Evolutionary conservation across 37 sponge, comb jelly and placozoan species (phyloP), one percentile per base, ranked within the genome.

Genomic region (Theonella swinhoei): DNA sequence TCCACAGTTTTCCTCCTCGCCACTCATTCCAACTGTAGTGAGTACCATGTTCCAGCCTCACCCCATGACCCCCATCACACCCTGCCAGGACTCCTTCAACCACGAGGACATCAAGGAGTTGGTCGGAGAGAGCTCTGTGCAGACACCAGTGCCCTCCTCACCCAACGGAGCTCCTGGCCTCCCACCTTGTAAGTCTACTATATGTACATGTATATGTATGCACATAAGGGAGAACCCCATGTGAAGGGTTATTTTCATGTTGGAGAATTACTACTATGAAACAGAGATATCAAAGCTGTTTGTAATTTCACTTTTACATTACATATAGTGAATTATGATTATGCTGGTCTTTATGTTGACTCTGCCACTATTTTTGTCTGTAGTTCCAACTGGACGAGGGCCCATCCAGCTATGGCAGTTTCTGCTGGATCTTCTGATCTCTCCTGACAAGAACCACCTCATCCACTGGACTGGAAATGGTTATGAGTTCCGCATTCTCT

Each of bases 331-430:
- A n/a, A n/a, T n/a, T n/a, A n/a, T n/a, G n/a, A n/a, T n/a, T n/a
- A n/a, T n/a, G n/a, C n/a, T n/a, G n/a, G n/a, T n/a, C n/a, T n/a
- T n/a, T n/a, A n/a, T n/a, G n/a, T n/a, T n/a, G n/a, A n/a, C n/a
- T n/a, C n/a, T n/a, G n/a, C n/a, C n/a, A n/a, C n/a, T n/a, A n/a
- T 47, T 7, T 47, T 7, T 47, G 54, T 47, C 11, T 47, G 7
- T 68, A 90, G 91, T 86, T 60, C 85, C 93, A 35, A 54, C 70
- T 67, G 94, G 94, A 19, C 79, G 90, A 54, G 95, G 91, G 19
- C 88, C 84, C 0, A 90, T 94, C 65, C 95, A 94, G 74, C 82
- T 94, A 36, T 94, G 95, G 95, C 91, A 94, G 83, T 94, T 94
- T 64, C 89, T 94, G 0, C 73, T 94, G 68, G 95, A 94, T 40